Evolutionary conservation across 2,888 invertebrate genomes (phyloP).

Genomic region (Teinopalpus imperialis): DNA sequence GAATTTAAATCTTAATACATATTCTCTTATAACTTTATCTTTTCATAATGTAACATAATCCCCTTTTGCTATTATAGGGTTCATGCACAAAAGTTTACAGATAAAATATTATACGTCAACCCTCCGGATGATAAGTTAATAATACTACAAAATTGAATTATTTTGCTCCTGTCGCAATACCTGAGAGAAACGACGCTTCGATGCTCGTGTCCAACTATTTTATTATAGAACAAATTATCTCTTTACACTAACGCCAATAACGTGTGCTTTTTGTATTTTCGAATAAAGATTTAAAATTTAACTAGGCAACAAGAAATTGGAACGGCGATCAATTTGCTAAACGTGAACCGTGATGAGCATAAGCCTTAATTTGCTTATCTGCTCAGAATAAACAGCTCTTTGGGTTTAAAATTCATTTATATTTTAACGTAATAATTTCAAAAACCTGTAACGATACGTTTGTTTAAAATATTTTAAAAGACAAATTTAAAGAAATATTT

Average conservation of each 20-base stretch:
- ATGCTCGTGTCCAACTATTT: constrained; percentile 62
- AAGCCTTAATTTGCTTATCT: constrained; percentile 8
- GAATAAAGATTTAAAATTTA: constrained; percentile 70
- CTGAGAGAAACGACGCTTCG: constrained; percentile 47
- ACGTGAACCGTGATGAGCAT: constrained; percentile 13
- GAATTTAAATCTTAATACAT: too few species aligned
- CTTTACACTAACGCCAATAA: constrained; percentile 52
- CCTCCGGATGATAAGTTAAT: constrained; percentile 40
- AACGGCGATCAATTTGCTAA: constrained; percentile 4
- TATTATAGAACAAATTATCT: constrained; percentile 59
- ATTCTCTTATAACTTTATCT: too few species aligned
- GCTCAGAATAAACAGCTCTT: constrained; percentile 5
- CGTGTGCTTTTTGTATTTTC: constrained; percentile 49
- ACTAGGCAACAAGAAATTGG: constrained; percentile 50
- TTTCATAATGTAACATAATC: too few species aligned
- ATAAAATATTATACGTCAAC: constrained; percentile 34
- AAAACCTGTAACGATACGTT: too few species aligned
- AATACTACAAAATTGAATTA: constrained; percentile 57
- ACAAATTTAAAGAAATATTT: too few species aligned
- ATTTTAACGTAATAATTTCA: too few species aligned
- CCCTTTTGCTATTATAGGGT: constrained; percentile 5
- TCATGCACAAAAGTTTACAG: constrained; percentile 27
- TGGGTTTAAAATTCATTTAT: constrained; percentile 1
- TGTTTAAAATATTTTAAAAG: neutral
- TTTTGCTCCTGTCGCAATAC: constrained; percentile 55